Evolutionary conservation across 2,888 invertebrate species (phyloP).

Genomic region (Lycophotia porphyrea): DNA sequence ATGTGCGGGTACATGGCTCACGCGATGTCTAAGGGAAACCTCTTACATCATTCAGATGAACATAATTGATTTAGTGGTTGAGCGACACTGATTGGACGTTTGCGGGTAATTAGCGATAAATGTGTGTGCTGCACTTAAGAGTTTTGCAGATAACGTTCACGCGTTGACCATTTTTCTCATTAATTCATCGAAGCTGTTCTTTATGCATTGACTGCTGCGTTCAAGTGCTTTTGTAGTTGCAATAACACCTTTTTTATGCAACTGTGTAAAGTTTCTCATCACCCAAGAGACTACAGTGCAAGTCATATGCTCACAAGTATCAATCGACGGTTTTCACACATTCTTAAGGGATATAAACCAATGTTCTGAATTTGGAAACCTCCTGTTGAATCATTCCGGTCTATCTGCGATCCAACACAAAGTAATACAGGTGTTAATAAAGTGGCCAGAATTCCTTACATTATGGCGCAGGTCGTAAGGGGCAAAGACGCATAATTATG

Average conservation of each 20-base stretch:
- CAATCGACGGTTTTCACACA: background rate
- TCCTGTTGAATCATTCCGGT: background rate
- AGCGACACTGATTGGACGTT: slow-evolving; percentile 19
- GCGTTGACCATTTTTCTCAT: slow-evolving; percentile 9
- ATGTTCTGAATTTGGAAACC: background rate
- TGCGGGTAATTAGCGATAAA: slow-evolving; percentile 40
- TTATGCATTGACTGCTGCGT: slow-evolving; percentile 4
- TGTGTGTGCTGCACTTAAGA: background rate
- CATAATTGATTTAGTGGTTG: slow-evolving; percentile 49
- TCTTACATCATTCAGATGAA: slow-evolving; percentile 51
- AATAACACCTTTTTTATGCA: background rate
- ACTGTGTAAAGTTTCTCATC: background rate
- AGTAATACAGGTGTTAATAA: slow-evolving; percentile 13
- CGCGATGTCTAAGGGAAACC: slow-evolving; percentile 54
- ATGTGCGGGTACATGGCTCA: slow-evolving; percentile 42
- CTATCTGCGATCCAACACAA: background rate
- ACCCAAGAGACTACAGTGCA: background rate
- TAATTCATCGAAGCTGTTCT: background rate
- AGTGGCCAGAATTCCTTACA: background rate
- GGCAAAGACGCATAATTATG: slow-evolving; percentile 4
- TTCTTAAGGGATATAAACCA: background rate
- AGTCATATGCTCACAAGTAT: background rate
- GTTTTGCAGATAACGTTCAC: background rate
- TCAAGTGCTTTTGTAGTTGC: background rate
- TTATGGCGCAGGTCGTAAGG: background rate